Base-by-base conservation (phyloP, 2,113 vertebrate genomes). In the Desmodus rotundus region DNA sequence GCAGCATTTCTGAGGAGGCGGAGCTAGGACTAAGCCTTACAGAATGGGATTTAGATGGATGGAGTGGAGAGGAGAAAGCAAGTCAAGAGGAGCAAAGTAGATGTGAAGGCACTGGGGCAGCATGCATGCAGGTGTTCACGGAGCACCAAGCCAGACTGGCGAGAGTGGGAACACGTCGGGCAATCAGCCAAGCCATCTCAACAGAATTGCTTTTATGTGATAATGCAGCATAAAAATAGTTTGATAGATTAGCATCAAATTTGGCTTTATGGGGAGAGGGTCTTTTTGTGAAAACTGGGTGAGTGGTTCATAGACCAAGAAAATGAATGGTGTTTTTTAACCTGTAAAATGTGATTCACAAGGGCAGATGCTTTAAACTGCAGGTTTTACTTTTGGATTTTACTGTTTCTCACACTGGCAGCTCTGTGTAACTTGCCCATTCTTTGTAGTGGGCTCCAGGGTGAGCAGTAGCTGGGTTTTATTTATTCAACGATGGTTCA, bases 371-470 rank as follows among this genome's bases (percentile, higher is more conserved):
- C 81, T 95, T 85, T 88, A 91, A 88, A 86, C 38, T 14, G 11
- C 47, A 52, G 43, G 67, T 67, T 96, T 96, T 88, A 47, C 88
- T 93, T 96, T 50, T 52, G 33, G 26, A 26, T 84, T 94, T 95
- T 96, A 94, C 84, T 72, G 36, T 76, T 78, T 45, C 67, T 97
- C 36, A 89, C 72, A 47, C 24, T 58, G 90, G 82, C 63, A 77
- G 86, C 88, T 58, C 73, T 31, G 47, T 54, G 89, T 91, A 96
- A 95, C 81, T 88, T 95, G 88, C 41, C 96, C 91, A 83, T 33
- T 86, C 77, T 95, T 67, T 90, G 88, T 94, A 91, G 93, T 93
- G 91, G 94, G 20, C 95, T 95, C 77, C 77, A 86, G 95, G 67
- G 96, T 86, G 72, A 96, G 73, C 82, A 31, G 68, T 89, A 41